A percentile compares a stretch with the other conserved stretches of the same genome.
Evolutionary conservation across 2,113 vertebrate species (phyloP).

Genomic region (Prionailurus viverrinus): DNA sequence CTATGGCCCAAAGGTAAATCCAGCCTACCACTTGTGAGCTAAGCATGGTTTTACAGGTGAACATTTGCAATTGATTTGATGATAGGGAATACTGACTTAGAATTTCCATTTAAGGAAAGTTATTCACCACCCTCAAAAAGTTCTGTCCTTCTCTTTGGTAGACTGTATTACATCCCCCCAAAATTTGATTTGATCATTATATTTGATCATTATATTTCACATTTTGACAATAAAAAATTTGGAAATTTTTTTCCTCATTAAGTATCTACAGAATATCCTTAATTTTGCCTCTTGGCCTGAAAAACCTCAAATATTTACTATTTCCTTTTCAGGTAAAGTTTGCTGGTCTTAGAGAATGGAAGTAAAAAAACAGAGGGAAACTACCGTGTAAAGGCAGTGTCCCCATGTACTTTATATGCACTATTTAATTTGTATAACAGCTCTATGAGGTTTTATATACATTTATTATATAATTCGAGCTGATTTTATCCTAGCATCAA

Average conservation of each 20-base stretch:
- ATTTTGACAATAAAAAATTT: background rate
- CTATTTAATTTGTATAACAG: background rate
- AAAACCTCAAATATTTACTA: background rate
- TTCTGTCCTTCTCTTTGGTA: background rate
- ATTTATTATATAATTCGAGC: background rate
- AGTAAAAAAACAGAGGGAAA: background rate
- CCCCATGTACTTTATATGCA: background rate
- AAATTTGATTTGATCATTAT: background rate
- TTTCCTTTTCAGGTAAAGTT: background rate
- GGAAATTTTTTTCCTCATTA: background rate
- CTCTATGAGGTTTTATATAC: background rate
- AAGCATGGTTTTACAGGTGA: background rate
- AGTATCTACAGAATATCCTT: slow-evolving; percentile 2
- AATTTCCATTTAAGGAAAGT: background rate
- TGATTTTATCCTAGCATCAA: background rate
- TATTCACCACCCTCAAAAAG: background rate
- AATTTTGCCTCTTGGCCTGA: background rate
- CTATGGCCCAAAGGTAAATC: background rate
- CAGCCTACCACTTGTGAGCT: background rate
- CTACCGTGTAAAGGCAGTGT: background rate
- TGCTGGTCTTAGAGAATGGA: background rate
- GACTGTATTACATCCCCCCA: background rate
- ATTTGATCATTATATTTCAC: background rate
- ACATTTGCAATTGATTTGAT: background rate
- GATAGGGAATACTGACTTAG: background rate